Conservation (phyloP, 2,797 vertebrate genomes). For the Tapirus indicus region DNA sequence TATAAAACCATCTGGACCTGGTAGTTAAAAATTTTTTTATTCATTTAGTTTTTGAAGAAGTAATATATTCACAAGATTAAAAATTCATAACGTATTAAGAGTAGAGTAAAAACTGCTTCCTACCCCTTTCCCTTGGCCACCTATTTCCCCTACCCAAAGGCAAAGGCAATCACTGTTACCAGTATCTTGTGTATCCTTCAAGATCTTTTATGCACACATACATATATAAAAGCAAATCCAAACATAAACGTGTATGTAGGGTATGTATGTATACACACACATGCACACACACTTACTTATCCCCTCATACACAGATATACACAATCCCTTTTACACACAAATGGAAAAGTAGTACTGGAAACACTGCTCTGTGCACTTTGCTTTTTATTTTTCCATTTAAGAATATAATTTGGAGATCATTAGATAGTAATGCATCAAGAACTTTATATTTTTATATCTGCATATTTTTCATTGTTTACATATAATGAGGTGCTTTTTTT, state of each 20-base stretch:
- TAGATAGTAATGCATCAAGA: neutral
- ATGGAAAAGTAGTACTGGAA: neutral
- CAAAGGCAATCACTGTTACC: neutral
- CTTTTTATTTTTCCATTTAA: neutral
- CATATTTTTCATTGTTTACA: neutral
- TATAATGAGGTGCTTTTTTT: neutral
- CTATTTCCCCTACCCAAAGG: neutral
- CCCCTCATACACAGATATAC: neutral
- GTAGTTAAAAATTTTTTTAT: neutral
- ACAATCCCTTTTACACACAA: neutral
- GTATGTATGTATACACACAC: neutral
- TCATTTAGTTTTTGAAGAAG: slow-evolving; percentile 24
- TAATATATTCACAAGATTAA: slow-evolving; percentile 24
- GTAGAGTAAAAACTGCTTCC: neutral
- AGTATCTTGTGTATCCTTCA: neutral
- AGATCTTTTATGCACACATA: neutral
- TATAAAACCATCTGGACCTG: neutral
- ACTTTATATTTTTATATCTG: neutral
- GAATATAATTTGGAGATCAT: neutral
- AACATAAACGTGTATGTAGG: neutral
- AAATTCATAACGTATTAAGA: neutral
- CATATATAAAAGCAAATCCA: slow-evolving; percentile 41
- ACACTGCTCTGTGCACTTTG: neutral
- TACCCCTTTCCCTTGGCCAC: neutral
- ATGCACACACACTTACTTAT: neutral